Base-by-base conservation (phyloP, 1,140 invertebrate genomes). In the Pollicipes pollicipes region DNA sequence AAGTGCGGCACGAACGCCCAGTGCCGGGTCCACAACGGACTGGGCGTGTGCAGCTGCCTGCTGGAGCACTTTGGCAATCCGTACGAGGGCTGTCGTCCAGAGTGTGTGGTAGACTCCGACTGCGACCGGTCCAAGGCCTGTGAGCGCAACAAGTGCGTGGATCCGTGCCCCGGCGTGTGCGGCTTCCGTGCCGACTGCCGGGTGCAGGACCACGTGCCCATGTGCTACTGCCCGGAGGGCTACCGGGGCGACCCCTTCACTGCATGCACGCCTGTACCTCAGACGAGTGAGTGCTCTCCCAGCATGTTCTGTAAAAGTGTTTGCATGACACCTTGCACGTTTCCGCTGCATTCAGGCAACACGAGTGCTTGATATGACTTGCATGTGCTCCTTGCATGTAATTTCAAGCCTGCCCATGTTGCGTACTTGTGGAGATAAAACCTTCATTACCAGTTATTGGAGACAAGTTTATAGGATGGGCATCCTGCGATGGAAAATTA, bases 181-280 rank as follows among this genome's bases (percentile, higher is more conserved):
- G 90, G 88, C 24, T 72, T 87, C 24, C 86, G 89, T 75, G 88
- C 90, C 75, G 81, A 86, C 58, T 93, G 90, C 75, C 81, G 85
- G 70, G 86, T 87, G 0, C 85, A 89, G 74, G 89, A 90, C 77
- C 90, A 92, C 76, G 88, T 88, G 73, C 88, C 90, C 2, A 84
- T 90, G 4, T 92, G 90, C 76, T 87, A 84, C 24, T 93, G 90
- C 77, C 72, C 76, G 58, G 83, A 85, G 37, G 83, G 85, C 0
- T 82, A 85, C 28, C 82, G 86, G 30, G 90, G 90, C 67, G 88
- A 91, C 85, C 88, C 90, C 45, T 90, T 90, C 78, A 84, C 89
- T 69, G 86, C 82, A 32, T 85, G 85, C 88, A 10, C 72, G 78
- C 73, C 76, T 70, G 79, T 76, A 84, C 86, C 73, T 66, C 6